These are phyloP conservation scores for Rhingia campestris DNA, from an alignment of 2,888 invertebrate species.

Conservation along the genomic window DNA sequence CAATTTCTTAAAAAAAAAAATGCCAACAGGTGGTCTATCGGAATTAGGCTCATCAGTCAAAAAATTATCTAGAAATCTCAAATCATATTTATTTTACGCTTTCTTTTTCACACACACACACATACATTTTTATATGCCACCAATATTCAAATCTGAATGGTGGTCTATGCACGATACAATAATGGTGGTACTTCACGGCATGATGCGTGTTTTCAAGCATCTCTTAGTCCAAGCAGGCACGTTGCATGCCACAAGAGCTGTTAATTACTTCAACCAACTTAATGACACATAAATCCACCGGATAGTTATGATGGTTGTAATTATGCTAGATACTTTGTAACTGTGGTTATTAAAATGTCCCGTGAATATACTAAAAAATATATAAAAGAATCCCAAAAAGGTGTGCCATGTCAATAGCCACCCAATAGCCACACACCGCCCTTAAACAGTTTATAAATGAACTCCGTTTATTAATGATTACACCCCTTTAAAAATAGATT, in stretches of 20 bases:
- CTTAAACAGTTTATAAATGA: not conserved
- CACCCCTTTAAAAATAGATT: not conserved
- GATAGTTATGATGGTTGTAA: slow-evolving; percentile 49
- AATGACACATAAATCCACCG: slow-evolving; percentile 62
- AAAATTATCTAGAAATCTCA: slow-evolving; percentile 56
- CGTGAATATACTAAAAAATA: slow-evolving; percentile 2
- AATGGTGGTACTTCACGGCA: slow-evolving; percentile 39
- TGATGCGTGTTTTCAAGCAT: slow-evolving; percentile 27
- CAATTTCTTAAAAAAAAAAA: slow-evolving; percentile 1
- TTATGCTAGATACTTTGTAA: slow-evolving; percentile 29
- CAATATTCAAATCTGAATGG: slow-evolving; percentile 14
- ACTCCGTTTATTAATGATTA: not conserved
- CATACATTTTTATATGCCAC: not conserved
- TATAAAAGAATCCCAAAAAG: not conserved
- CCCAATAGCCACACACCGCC: too few relatives aligned
- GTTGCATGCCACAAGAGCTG: slow-evolving; percentile 52
- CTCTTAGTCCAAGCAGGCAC: slow-evolving; percentile 23
- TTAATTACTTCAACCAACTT: slow-evolving; percentile 53
- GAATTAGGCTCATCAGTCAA: slow-evolving; percentile 35
- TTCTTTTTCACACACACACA: slow-evolving; percentile 22
- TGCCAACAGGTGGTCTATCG: slow-evolving; percentile 45
- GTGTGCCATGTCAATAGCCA: too few relatives aligned
- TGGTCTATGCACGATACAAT: slow-evolving; percentile 44
- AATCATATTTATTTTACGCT: slow-evolving; percentile 18
- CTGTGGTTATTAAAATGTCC: slow-evolving; percentile 11